Percentiles rank a stretch among this genome's conserved stretches.
phyloP scores from a whole-genome alignment of 2,797 vertebrate species.

The Poeciliopsis presidionis region DNA sequence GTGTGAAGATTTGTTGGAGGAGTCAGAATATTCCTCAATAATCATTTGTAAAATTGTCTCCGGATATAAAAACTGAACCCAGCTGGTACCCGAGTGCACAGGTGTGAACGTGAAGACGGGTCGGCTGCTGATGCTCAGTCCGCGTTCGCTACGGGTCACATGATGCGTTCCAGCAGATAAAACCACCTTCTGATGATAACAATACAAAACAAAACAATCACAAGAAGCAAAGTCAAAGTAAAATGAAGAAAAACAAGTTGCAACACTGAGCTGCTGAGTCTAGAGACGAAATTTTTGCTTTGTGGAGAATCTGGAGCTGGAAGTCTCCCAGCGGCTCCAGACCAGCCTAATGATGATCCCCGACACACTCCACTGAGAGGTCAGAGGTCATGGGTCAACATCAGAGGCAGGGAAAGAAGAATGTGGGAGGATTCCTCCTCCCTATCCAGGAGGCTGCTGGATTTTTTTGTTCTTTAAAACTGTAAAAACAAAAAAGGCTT shows the following conservation, averaged over 20 bases:
- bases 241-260: not conserved
- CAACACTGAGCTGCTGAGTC: not conserved
- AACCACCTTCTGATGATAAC: not conserved
- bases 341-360: conserved; percentile 53
- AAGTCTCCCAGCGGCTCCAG: conserved; percentile 32
- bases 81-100: not conserved
- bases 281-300: not conserved
- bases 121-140: not conserved
- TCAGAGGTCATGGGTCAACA: conserved; percentile 49
- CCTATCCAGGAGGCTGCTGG: not conserved
- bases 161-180: not conserved
- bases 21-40: not conserved
- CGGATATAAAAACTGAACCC: not conserved
- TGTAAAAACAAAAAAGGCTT: not conserved
- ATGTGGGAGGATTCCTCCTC: not conserved
- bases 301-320: conserved; percentile 1
- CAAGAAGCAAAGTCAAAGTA: not conserved
- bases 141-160: not conserved
- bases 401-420: conserved; percentile 14
- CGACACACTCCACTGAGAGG: conserved; percentile 27
- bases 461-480: conserved; percentile 11
- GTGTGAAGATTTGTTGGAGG: not conserved
- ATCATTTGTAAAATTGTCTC: not conserved
- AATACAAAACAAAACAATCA: not conserved
- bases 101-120: not conserved